A percentile compares a stretch with the other conserved stretches of the same genome.
These are phyloP conservation scores for Tetraneura akinire DNA, from an alignment of 1,140 invertebrate genomes.

Conservation along the genomic window DNA sequence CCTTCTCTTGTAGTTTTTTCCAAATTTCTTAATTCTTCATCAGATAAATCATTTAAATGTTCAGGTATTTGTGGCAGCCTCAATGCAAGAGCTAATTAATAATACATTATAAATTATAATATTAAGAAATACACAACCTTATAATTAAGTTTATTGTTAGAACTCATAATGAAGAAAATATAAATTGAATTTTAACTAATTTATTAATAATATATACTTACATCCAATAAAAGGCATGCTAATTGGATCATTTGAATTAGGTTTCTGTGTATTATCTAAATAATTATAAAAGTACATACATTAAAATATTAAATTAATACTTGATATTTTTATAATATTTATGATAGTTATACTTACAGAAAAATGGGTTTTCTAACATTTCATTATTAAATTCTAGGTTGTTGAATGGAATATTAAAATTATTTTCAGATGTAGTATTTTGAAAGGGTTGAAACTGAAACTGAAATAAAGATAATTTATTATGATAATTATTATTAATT, in stretches of 20 bases:
- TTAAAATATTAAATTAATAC: not conserved
- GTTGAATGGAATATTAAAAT: not conserved
- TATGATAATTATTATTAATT: slow-evolving; percentile 8
- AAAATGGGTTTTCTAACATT: not conserved
- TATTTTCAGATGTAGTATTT: not conserved
- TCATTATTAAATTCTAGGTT: no score
- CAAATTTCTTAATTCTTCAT: slow-evolving; percentile 83
- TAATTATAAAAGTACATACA: not conserved
- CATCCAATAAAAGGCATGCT: slow-evolving; percentile 33
- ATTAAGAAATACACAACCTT: not conserved
- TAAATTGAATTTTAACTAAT: not conserved
- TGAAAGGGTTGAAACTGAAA: slow-evolving; percentile 32
- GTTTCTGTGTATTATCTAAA: not conserved
- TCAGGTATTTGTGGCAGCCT: slow-evolving; percentile 70
- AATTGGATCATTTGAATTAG: not conserved
- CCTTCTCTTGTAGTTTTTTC: slow-evolving; percentile 85
- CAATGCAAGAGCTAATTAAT: slow-evolving; percentile 58
- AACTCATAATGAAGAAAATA: not conserved
- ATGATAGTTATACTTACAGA: not conserved
- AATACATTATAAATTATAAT: not conserved
- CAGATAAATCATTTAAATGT: slow-evolving; percentile 72
- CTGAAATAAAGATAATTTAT: slow-evolving; percentile 14
- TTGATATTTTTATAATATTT: not conserved
- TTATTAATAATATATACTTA: slow-evolving; percentile 6
- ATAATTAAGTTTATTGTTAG: no score